phyloP scores from a whole-genome alignment of 1,140 invertebrate genomes.

The Drosophila insularis region DNA sequence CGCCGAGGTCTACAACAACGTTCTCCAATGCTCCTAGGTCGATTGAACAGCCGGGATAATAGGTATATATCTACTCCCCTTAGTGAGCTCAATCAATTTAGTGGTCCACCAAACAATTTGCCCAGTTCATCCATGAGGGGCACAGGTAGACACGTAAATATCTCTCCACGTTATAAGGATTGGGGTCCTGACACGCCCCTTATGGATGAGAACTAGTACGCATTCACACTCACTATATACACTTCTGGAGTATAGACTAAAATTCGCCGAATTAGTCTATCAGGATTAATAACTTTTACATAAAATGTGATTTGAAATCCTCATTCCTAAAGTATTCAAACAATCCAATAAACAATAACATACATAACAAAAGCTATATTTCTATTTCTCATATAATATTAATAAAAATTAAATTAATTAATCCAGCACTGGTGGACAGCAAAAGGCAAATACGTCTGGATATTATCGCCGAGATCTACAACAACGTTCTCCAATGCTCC shows the following conservation, averaged over 20 bases:
- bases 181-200: conserved; percentile 94
- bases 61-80: conserved; percentile 36
- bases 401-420: no score
- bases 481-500: not conserved
- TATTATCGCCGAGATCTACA: not conserved
- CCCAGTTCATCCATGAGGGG: conserved; percentile 83
- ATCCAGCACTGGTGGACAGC: no score
- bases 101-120: conserved; percentile 28
- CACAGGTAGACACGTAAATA: conserved; percentile 93
- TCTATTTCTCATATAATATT: not conserved
- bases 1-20: conserved; percentile 13
- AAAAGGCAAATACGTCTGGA: conserved; percentile 55
- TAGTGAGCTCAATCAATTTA: conserved; percentile 57
- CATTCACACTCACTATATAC: not conserved
- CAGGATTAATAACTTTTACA: no score
- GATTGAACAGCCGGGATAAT: conserved; percentile 25
- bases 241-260: not conserved
- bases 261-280: not conserved
- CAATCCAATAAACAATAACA: not conserved
- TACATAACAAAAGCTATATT: not conserved
- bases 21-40: not conserved
- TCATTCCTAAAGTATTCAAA: not conserved
- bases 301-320: not conserved
- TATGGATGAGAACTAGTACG: conserved; percentile 88
- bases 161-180: conserved; percentile 92